phyloP scores from a whole-genome alignment of 2,797 vertebrate genomes.

The Anguilla marmorata region DNA sequence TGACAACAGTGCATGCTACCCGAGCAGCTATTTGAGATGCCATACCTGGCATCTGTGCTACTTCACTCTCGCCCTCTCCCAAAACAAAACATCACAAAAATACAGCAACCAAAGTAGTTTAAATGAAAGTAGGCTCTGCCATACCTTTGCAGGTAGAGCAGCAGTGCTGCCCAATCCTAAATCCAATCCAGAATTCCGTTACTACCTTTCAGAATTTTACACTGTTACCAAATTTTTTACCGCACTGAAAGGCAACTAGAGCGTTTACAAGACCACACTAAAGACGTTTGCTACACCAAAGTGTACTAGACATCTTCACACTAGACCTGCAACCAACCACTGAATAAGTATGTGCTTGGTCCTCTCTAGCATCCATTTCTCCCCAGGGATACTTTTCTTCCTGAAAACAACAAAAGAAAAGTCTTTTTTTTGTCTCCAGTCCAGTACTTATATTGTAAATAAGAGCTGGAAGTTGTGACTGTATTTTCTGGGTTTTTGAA shows the following conservation, averaged over 20 bases:
- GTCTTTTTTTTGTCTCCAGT: neutral
- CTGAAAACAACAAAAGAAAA: neutral
- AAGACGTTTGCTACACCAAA: neutral
- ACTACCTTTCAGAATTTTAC: no score
- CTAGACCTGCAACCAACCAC: neutral
- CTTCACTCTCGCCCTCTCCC: neutral
- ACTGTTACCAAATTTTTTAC: no score
- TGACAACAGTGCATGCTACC: neutral
- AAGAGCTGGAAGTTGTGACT: neutral
- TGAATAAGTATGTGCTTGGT: neutral
- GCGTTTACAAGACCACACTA: neutral
- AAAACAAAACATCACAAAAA: neutral
- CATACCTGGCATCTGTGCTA: neutral
- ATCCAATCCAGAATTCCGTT: no score
- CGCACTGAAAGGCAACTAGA: no score
- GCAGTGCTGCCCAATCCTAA: no score
- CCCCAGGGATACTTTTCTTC: neutral
- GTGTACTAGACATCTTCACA: neutral
- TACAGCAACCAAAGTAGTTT: neutral
- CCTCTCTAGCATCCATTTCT: neutral
- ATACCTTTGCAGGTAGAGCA: no score
- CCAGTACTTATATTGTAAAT: neutral
- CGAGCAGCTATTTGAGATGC: neutral
- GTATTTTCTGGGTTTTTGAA: no score
- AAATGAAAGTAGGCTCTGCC: no score